Evolutionary conservation across 2,888 invertebrate genomes (phyloP).

Genomic region (Catocala sponsa): DNA sequence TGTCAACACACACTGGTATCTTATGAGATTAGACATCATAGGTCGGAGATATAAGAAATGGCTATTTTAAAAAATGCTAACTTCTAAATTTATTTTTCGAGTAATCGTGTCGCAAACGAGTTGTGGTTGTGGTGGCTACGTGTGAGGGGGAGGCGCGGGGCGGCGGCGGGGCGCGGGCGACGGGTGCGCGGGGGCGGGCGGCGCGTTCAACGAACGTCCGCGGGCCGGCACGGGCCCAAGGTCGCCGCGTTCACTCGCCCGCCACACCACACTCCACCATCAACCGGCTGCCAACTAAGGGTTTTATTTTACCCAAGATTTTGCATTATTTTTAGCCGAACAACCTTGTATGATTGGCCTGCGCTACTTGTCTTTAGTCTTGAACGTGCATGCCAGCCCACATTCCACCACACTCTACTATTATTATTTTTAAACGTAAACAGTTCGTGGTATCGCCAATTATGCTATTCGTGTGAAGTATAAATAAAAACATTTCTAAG

Average conservation of each 20-base stretch:
- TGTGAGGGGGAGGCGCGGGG: slow-evolving; percentile 33
- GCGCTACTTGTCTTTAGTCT: slow-evolving; percentile 38
- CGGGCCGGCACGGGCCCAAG: slow-evolving; percentile 83
- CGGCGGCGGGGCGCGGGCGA: slow-evolving; percentile 46
- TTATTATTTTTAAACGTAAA: slow-evolving; percentile 34
- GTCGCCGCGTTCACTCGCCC: slow-evolving; percentile 81
- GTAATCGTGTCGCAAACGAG: slow-evolving; percentile 79
- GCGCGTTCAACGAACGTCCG: slow-evolving; percentile 87
- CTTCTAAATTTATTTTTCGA: slow-evolving; percentile 67
- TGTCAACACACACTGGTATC: not conserved
- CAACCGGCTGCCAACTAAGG: slow-evolving; percentile 54
- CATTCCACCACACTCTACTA: slow-evolving; percentile 33
- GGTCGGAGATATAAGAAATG: slow-evolving; percentile 15
- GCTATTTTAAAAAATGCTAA: slow-evolving; percentile 20
- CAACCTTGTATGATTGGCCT: slow-evolving; percentile 36
- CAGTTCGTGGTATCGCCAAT: slow-evolving; percentile 22
- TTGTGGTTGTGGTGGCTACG: slow-evolving; percentile 58
- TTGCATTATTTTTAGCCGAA: slow-evolving; percentile 50
- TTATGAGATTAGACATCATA: not conserved
- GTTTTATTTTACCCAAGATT: slow-evolving; percentile 58
- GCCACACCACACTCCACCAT: slow-evolving; percentile 57
- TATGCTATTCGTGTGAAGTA: slow-evolving; percentile 33
- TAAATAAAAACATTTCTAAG: slow-evolving; percentile 30
- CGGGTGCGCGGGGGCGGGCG: slow-evolving; percentile 53
- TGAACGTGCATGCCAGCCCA: slow-evolving; percentile 25